These are phyloP conservation scores for Rhynchomys soricoides DNA, from an alignment of 2,113 vertebrate genomes.

Conservation along the genomic window DNA sequence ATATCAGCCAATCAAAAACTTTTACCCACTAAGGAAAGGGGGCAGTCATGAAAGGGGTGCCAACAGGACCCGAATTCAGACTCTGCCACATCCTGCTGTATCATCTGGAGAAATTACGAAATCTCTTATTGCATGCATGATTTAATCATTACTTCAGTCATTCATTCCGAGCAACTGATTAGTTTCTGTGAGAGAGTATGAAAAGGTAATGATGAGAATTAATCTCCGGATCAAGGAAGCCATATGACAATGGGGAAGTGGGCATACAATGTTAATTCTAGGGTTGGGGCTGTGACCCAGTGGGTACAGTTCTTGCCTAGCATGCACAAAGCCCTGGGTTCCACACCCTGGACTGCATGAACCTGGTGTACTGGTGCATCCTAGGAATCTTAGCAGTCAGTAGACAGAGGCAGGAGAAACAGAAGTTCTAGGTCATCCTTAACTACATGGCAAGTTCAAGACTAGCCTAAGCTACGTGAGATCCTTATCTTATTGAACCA, in stretches of 20 bases:
- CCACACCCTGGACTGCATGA: background rate
- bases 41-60: background rate
- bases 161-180: background rate
- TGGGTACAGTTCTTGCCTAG: background rate
- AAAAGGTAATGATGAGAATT: slow-evolving; percentile 15
- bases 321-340: background rate
- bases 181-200: background rate
- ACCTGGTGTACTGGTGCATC: background rate
- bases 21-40: background rate
- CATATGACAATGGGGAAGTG: background rate
- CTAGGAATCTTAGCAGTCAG: background rate
- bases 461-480: background rate
- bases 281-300: background rate
- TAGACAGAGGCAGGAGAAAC: background rate
- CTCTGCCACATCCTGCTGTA: background rate
- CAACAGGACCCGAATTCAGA: background rate
- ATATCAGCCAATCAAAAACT: background rate
- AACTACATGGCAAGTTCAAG: background rate
- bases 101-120: background rate
- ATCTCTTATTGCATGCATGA: background rate
- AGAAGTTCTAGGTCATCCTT: background rate
- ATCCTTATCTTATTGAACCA: background rate
- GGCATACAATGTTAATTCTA: background rate
- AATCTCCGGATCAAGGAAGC: background rate
- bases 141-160: background rate